Evolutionary conservation across 2,888 invertebrate genomes (phyloP), one percentile per base, ranked within the genome.

Genomic region (Pterostichus madidus): DNA sequence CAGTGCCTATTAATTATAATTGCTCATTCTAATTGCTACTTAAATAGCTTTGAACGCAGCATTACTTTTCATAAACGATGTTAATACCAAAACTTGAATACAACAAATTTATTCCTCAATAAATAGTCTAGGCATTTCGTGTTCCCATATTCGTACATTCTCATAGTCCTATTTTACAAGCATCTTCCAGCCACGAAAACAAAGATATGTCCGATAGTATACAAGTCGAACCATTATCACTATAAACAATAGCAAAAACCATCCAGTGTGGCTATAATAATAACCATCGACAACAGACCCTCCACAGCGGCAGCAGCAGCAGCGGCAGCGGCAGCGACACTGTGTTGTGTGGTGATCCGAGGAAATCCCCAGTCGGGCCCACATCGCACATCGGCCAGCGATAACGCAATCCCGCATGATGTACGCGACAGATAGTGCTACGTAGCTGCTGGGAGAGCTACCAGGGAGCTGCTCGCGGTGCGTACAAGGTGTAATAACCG

Each of bases 321-420:
- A 61, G 17, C 31, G 11, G 31, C 61, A 61, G 15, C 31, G 31
- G 10, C 61, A 56, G 49, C 49, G 56, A 59, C 68, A 15, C n/a
- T 39, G 68, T 46, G 44, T 31, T 39, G 13, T 49, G 71, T 44
- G 71, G 71, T 71, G 71, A 75, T 75, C 75, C 75, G 7, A 32
- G 73, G 49, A 49, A 75, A 75, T 52, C 52, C 68, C 75, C 64
- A 35, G 15, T 17, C 15, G 35, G 73, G 75, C 75, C 75, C 64
- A 64, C 64, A 64, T 64, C 24, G 52, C 52, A 31, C 75, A 52
- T 44, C 39, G 32, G 64, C 24, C 75, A 17, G 35, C 75, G 75
- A 75, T 75, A 75, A 75, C 49, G 75, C 75, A 52, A 52, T 52
- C 75, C 75, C 75, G 75, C 75, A 75, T 75, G 75, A 75, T 75